Percentiles rank a stretch among this genome's conserved stretches.
Conservation (phyloP, 2,113 vertebrate genomes). For the Pholis gunnellus region DNA sequence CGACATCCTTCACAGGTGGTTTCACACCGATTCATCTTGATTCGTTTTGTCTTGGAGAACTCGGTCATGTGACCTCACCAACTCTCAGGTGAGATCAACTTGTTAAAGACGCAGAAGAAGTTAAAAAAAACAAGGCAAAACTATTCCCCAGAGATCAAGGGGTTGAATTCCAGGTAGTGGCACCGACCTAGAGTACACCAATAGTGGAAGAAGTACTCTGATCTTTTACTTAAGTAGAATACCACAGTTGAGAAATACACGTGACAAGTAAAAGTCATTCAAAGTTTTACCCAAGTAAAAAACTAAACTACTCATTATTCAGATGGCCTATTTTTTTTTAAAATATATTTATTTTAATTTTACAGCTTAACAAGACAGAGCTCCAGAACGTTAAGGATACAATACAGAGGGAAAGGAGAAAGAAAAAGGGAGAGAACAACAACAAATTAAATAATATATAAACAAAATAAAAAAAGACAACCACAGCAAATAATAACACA, state of each 20-base stretch:
- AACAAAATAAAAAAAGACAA: too few species aligned
- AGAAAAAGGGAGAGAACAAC: too few species aligned
- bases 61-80: neutral
- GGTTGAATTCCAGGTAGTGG: neutral
- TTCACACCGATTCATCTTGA: neutral
- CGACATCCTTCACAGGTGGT: neutral
- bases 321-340: neutral
- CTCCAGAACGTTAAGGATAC: too few species aligned
- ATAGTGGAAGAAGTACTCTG: neutral
- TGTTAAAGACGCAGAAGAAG: neutral
- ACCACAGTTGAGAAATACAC: neutral
- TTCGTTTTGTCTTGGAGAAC: neutral
- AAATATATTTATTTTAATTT: too few species aligned
- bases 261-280: neutral
- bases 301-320: neutral
- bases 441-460: too few species aligned
- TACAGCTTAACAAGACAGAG: too few species aligned
- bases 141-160: too few species aligned
- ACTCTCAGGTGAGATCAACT: neutral
- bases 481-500: too few species aligned
- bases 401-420: too few species aligned
- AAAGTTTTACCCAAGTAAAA: neutral
- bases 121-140: neutral
- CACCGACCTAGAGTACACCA: neutral
- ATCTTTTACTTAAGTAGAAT: neutral